phyloP scores from a whole-genome alignment of 2,797 vertebrate genomes.

The Epinephelus coioides region DNA sequence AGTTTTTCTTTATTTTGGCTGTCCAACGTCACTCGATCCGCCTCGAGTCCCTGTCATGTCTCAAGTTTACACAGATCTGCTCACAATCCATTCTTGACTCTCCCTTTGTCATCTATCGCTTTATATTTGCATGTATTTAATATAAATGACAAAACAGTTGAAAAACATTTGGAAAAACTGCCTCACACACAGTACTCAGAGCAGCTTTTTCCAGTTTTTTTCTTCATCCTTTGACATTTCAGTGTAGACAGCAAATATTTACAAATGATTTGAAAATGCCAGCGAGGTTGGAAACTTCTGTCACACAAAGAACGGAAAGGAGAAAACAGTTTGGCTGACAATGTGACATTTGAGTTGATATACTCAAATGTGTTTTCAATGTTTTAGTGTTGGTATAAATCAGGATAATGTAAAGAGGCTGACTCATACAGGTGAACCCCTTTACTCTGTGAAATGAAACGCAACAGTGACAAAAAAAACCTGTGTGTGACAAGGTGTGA shows the following conservation, averaged over 20 bases:
- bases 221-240: neutral
- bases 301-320: neutral
- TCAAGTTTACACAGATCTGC: neutral
- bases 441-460: neutral
- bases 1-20: slow-evolving; percentile 4
- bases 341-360: neutral
- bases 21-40: neutral
- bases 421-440: neutral
- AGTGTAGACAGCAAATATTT: neutral
- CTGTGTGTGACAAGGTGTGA: slow-evolving; percentile 36
- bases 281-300: neutral
- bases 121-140: slow-evolving; percentile 5
- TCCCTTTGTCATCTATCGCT: neutral
- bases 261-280: slow-evolving; percentile 7
- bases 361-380: neutral
- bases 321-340: neutral
- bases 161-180: neutral
- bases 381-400: neutral
- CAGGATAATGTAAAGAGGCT: neutral
- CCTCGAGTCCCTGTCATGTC: neutral
- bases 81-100: neutral
- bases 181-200: too few species aligned
- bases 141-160: slow-evolving; percentile 25
- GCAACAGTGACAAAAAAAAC: slow-evolving; percentile 17
- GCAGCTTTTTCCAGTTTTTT: neutral